Conservation (phyloP, 1,140 invertebrate genomes). For the Meloidogyne floridensis region DNA sequence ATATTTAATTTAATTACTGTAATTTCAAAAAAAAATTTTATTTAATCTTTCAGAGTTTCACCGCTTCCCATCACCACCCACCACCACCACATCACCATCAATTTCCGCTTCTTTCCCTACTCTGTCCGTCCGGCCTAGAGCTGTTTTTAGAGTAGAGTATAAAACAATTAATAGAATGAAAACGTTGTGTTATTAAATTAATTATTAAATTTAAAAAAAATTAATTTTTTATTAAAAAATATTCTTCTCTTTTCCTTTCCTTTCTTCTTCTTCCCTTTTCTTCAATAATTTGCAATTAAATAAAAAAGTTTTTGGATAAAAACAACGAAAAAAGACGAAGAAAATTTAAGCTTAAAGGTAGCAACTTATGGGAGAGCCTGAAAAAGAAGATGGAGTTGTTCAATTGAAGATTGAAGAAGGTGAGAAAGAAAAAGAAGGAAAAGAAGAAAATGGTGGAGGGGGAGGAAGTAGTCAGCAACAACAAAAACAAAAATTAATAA, state of each 20-base stretch:
- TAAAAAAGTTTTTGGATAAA: background rate
- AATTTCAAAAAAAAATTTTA: background rate
- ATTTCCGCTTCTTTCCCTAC: conserved; percentile 4
- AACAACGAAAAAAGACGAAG: background rate
- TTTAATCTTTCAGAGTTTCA: background rate
- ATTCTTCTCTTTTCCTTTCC: background rate
- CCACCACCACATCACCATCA: background rate
- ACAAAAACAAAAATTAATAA: conserved; percentile 9
- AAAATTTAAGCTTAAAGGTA: background rate
- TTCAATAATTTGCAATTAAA: background rate
- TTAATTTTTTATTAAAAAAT: background rate
- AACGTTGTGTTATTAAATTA: background rate
- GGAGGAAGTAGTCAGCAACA: background rate
- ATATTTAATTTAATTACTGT: too few species aligned
- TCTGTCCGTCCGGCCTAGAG: background rate
- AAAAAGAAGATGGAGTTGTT: background rate
- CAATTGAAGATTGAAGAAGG: conserved; percentile 1
- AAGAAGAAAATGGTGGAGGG: background rate
- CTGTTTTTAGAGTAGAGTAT: conserved; percentile 1
- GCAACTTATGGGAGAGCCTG: background rate
- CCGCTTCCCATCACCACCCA: background rate
- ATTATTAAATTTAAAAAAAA: background rate
- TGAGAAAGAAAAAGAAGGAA: conserved; percentile 5
- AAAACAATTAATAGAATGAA: conserved; percentile 6
- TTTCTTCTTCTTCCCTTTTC: background rate